Percentiles rank a stretch among this genome's conserved stretches.
Evolutionary conservation across 2,113 vertebrate species (phyloP).

Genomic region (Rattus norvegicus): GRCr8 NC_086021.1:173178501-173179000

Average conservation of each 20-base stretch:
- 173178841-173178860: constrained; percentile 62
- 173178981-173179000: background rate
- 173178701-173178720: background rate
- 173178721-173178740: constrained; percentile 19
- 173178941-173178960: background rate
- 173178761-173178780: constrained; percentile 82
- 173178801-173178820: constrained; percentile 65
- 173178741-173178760: constrained; percentile 29
- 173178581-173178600: constrained; percentile 52
- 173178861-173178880: constrained; percentile 41
- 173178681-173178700: constrained; percentile 45
- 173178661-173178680: constrained; percentile 3
- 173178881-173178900: background rate
- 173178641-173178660: constrained; percentile 6
- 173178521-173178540: background rate
- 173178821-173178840: constrained; percentile 76
- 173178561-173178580: background rate
- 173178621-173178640: constrained; percentile 18
- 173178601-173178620: constrained; percentile 67
- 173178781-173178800: constrained; percentile 74
- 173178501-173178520: constrained; percentile 14
- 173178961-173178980: background rate
- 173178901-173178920: background rate
- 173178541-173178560: constrained; percentile 49
- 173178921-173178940: background rate